phyloP scores from a whole-genome alignment of 2,797 vertebrate genomes.

The Pelodytes ibericus region DNA sequence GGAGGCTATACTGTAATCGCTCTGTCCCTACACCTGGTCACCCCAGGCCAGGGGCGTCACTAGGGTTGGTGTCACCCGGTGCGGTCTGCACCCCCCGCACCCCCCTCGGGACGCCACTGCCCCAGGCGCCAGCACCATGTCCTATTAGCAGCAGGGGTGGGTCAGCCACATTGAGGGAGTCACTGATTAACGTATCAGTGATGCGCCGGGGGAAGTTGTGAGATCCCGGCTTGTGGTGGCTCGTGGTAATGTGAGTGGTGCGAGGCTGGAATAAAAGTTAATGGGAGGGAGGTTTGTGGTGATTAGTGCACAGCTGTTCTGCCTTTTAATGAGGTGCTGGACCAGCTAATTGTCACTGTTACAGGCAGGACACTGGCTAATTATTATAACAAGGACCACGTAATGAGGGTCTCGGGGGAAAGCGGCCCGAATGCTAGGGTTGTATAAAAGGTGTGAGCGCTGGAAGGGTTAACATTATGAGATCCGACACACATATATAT shows the following conservation, averaged over 20 bases:
- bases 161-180: background rate
- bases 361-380: background rate
- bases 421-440: background rate
- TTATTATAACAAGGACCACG: background rate
- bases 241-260: background rate
- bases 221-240: background rate
- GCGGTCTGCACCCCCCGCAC: no score
- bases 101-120: no score
- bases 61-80: no score
- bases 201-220: background rate
- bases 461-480: background rate
- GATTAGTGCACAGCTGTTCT: slow-evolving; percentile 15
- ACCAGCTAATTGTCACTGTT: background rate
- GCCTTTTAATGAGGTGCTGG: slow-evolving; percentile 8
- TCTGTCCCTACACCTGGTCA: no score
- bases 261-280: background rate
- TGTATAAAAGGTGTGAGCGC: background rate
- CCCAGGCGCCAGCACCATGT: no score
- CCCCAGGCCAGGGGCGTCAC: no score
- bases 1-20: no score
- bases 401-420: background rate
- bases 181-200: background rate
- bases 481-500: no score
- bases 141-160: no score
- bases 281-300: background rate